Conservation (phyloP, 2,113 vertebrate genomes). For the Camelus bactrianus region DNA sequence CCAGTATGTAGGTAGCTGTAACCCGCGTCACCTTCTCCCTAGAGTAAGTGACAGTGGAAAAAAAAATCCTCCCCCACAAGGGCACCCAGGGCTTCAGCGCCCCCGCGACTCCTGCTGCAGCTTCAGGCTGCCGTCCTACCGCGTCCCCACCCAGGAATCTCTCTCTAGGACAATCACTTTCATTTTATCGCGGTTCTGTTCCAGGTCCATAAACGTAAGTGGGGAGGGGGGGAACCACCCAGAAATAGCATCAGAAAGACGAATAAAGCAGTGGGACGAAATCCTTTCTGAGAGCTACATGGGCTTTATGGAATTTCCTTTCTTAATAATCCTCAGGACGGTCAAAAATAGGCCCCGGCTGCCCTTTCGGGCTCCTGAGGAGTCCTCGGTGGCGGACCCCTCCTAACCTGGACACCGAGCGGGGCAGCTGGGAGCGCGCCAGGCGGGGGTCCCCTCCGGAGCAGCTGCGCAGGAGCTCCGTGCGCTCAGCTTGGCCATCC, state of each 20-base stretch:
- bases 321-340: slow-evolving; percentile 58
- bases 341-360: slow-evolving; percentile 25
- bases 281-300: neutral
- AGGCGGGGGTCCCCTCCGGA: slow-evolving; percentile 33
- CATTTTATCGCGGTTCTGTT: neutral
- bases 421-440: neutral
- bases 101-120: neutral
- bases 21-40: neutral
- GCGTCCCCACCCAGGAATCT: neutral
- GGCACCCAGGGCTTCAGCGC: neutral
- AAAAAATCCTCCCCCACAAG: neutral
- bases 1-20: neutral
- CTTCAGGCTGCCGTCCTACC: too few species aligned
- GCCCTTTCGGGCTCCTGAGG: neutral
- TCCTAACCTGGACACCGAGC: neutral
- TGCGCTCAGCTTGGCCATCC: slow-evolving; percentile 60
- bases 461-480: slow-evolving; percentile 66
- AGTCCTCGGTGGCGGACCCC: neutral
- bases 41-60: neutral
- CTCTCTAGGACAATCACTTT: neutral
- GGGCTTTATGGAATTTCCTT: slow-evolving; percentile 69
- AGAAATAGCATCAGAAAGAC: slow-evolving; percentile 60
- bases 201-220: neutral
- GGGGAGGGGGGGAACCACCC: slow-evolving; percentile 2
- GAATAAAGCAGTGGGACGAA: slow-evolving; percentile 35